These are phyloP conservation scores for Miichthys miiuy DNA, from an alignment of 2,797 vertebrate genomes.

Conservation along the genomic window DNA sequence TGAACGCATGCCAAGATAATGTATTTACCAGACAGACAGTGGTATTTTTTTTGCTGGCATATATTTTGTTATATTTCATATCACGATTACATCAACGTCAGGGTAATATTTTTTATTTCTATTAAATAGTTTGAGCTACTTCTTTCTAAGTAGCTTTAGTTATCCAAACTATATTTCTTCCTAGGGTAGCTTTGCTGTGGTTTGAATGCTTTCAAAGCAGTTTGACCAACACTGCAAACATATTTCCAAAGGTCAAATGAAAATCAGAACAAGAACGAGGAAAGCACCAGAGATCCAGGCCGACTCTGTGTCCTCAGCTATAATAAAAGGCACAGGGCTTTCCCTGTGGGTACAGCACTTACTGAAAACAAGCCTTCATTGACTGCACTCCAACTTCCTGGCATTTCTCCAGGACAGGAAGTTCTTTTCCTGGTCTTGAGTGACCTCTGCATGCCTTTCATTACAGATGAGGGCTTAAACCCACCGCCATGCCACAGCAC, in stretches of 20 bases:
- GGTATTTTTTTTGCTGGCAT: too few relatives aligned
- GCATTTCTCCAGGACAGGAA: slow-evolving; percentile 77
- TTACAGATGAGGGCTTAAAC: slow-evolving; percentile 58
- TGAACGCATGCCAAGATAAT: too few relatives aligned
- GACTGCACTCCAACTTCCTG: slow-evolving; percentile 63
- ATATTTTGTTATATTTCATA: too few relatives aligned
- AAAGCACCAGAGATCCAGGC: slow-evolving; percentile 23
- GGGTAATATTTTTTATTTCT: too few relatives aligned
- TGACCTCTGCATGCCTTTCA: slow-evolving; percentile 72
- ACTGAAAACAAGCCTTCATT: slow-evolving; percentile 65
- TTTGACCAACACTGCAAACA: too few relatives aligned
- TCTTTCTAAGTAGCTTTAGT: too few relatives aligned
- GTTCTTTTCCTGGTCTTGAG: slow-evolving; percentile 73
- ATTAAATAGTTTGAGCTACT: too few relatives aligned
- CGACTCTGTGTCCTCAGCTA: slow-evolving; percentile 17
- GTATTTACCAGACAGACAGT: too few relatives aligned
- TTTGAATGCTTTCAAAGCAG: too few relatives aligned
- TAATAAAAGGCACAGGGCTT: slow-evolving; percentile 52
- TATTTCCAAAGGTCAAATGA: slow-evolving; percentile 4
- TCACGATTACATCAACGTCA: too few relatives aligned
- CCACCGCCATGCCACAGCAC: slow-evolving; percentile 45
- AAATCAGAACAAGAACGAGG: background rate
- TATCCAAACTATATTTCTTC: too few relatives aligned
- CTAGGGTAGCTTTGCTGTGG: too few relatives aligned
- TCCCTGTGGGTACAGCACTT: slow-evolving; percentile 43